These are phyloP conservation scores for Tipula unca DNA, from an alignment of 2,888 invertebrate species.

Conservation along the genomic window DNA sequence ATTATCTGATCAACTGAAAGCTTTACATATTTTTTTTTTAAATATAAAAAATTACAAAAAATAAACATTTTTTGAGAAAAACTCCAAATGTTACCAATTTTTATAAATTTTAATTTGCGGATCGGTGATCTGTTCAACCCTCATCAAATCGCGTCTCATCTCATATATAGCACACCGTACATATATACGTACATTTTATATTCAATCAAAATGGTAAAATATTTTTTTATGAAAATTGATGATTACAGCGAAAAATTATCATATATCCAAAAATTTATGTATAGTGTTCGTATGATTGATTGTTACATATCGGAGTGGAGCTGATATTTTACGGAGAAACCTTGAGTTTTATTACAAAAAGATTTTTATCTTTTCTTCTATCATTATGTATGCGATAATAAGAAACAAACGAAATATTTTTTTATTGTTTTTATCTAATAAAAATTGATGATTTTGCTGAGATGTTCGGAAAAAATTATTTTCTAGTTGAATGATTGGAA, in stretches of 20 bases:
- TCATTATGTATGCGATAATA: not conserved
- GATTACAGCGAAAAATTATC: not conserved
- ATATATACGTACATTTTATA: not conserved
- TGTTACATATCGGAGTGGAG: not conserved
- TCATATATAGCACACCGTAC: not conserved
- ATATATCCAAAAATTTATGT: not conserved
- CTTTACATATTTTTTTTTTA: not conserved
- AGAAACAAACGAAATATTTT: not conserved
- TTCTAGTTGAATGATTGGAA: not conserved
- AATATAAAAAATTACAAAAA: not conserved
- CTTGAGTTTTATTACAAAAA: not conserved
- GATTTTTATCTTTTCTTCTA: not conserved
- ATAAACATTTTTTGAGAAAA: not conserved
- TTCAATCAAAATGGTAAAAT: not conserved
- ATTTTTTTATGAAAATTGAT: constrained; percentile 1
- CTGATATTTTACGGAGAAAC: not conserved
- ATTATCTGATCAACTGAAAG: constrained; percentile 8
- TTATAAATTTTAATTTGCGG: not conserved
- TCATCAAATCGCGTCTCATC: not conserved
- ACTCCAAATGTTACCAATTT: not conserved
- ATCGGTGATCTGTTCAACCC: constrained; percentile 8
- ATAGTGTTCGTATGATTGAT: too few relatives aligned
- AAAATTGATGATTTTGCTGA: not conserved
- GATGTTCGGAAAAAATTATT: not conserved
- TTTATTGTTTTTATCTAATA: not conserved